Percentiles rank a stretch among this genome's conserved stretches.
Evolutionary conservation across 2,797 vertebrate species (phyloP).

Genomic region (Clarias laeviceps): DNA sequence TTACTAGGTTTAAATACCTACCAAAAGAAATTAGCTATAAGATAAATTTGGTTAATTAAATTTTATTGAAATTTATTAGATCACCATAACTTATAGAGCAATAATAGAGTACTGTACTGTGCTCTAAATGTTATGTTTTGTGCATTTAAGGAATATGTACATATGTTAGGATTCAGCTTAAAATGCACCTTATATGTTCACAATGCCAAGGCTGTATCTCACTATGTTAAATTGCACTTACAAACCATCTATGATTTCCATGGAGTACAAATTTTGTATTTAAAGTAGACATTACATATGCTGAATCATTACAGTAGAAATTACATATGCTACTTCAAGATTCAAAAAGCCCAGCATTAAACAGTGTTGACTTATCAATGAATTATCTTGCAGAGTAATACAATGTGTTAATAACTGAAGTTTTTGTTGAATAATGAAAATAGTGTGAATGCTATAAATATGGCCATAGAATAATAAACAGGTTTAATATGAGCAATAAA

Average conservation of each 20-base stretch:
- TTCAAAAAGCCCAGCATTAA: neutral
- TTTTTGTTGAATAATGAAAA: neutral
- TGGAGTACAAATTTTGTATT: neutral
- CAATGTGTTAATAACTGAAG: neutral
- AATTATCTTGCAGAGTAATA: neutral
- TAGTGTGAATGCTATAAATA: neutral
- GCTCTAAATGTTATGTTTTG: too few species aligned
- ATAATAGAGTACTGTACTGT: neutral
- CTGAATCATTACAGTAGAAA: neutral
- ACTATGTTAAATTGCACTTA: neutral
- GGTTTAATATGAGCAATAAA: constrained; percentile 50
- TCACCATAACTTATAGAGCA: too few species aligned
- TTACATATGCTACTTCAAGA: neutral
- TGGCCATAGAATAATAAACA: neutral
- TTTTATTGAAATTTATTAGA: neutral
- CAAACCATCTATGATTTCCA: neutral
- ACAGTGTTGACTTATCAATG: neutral
- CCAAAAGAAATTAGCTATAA: neutral
- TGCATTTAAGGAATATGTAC: neutral
- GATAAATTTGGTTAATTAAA: neutral
- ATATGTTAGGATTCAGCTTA: neutral
- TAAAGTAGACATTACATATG: neutral
- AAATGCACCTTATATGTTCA: neutral
- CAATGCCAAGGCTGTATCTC: neutral
- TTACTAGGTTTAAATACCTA: neutral